Evolutionary conservation across 2,113 vertebrate genomes (phyloP), one percentile per base, ranked within the genome.

Genomic region (Seriola quinqueradiata): DNA sequence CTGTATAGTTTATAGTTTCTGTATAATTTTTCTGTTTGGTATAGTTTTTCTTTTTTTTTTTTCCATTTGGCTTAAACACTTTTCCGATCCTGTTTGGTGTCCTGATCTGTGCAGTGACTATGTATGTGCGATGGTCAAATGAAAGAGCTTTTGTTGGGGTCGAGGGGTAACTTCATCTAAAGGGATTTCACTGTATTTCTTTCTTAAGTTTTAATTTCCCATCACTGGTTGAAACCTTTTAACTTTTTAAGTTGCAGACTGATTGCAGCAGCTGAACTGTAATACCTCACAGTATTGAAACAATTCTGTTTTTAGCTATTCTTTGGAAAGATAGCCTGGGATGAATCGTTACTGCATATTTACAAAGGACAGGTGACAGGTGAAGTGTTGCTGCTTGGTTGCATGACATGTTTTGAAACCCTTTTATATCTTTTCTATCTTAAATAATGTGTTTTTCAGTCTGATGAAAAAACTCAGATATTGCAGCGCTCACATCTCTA

Each of bases 131-230:
- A 25, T 42, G 74, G 50, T 65, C 50, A 75, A 44, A 86, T 86
- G 34, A 92, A 90, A 86, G 81, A 63, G 82, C 84, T 90, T 84
- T 87, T 90, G 75, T 89, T 83, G 19, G 46, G 40, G 46, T 86
- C 13, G 4, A n/a, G 8, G 48, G 42, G 50, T 55, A 38, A 34
- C 54, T 58, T 65, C 44, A 55, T 36, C 70, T 50, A 3, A 55
- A 52, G 21, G 38, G 40, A 73, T 61, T 78, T 81, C 32, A 70
- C 21, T 52, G 17, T 1, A 46, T 70, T 84, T 81, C 8, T 14
- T 77, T 38, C 4, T 79, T 64, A 28, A 16, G 19, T 73, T 3
- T 48, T 57, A 17, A 23, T 65, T 79, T 73, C 17, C 38, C 32
- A 14, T 60, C 14, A 4, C 10, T 19, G 4, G 32, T 54, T 67